Base-by-base conservation (phyloP, 2,888 invertebrate genomes). In the Ophion slaviceki region DNA sequence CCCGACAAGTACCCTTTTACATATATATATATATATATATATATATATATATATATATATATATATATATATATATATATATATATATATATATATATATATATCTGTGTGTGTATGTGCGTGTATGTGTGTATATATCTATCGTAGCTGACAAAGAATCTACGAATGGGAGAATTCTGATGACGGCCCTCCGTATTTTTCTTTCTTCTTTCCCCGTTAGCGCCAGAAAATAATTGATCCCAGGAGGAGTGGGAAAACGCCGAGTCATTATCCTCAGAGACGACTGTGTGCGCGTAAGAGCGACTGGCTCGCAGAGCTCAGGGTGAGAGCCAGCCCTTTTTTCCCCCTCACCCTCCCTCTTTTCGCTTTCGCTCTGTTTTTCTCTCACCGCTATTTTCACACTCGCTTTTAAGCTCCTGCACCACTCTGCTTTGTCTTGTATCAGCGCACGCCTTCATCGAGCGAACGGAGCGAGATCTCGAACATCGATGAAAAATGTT, bases 141-240 rank as follows among this genome's bases (percentile, higher is more conserved):
- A 32, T 24, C 24, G 1, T 32, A 32, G 32, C 0, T 32, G 32
- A 32, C 62, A 11, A 72, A n/a, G 57, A 80, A 11, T 74, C 75
- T 24, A 62, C 32, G 80, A 80, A 84, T 66, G 76, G 59, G 45
- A 67, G 75, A 53, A 61, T 72, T 77, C 67, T 61, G 75, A 11
- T 57, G 78, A 88, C 57, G 85, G 87, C 89, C 91, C 32, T 57
- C 20, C 57, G 57, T 57, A 66, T 64, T 47, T 53, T 72, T 72
- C 40, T 57, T 92, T 92, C 90, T 90, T 89, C 86, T 89, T 91
- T 89, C 89, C 20, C 28, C n/a, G 57, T 80, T 91, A 91, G 90
- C 89, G 89, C 90, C 90, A 90, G 90, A 92, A 67, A 92, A 92
- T 92, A 92, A 92, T 92, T 92, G 92, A 92, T 92, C 90, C 91